Evolutionary conservation across 2,888 invertebrate genomes (phyloP).

Genomic region (Piscicola geometra): DNA sequence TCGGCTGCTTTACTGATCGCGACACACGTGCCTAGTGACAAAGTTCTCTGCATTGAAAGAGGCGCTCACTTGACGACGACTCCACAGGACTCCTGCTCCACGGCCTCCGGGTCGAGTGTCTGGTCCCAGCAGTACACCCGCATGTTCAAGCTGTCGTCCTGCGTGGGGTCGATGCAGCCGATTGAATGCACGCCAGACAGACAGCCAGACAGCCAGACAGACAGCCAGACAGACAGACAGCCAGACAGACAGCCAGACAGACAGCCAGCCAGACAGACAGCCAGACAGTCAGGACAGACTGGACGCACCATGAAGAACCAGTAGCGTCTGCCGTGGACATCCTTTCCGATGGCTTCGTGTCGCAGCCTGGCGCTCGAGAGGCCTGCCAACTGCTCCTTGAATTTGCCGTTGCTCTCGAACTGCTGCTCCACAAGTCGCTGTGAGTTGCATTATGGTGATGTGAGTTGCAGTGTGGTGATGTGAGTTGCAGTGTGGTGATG

Average conservation of each 20-base stretch:
- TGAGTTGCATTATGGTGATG: conserved; percentile 45
- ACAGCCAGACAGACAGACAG: no score
- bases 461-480: no score
- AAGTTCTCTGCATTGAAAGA: no score
- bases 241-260: no score
- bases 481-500: no score
- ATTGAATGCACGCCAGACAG: no score
- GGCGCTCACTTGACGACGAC: conserved; percentile 14
- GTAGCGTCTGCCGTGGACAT: conserved; percentile 82
- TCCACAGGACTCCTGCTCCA: not conserved
- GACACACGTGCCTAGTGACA: no score
- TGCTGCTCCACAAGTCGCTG: conserved; percentile 85
- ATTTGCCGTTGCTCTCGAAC: conserved; percentile 87
- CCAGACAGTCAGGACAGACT: no score
- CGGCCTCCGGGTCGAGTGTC: not conserved
- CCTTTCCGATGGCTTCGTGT: conserved; percentile 81
- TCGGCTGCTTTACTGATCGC: no score
- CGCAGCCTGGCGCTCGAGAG: conserved; percentile 74
- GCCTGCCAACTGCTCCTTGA: conserved; percentile 67
- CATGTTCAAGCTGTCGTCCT: conserved; percentile 3
- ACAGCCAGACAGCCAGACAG: no score
- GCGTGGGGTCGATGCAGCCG: no score
- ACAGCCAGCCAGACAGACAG: no score
- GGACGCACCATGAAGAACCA: conserved; percentile 70
- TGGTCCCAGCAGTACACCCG: conserved; percentile 5